Conservation (phyloP, 2,888 invertebrate species). For the Mythimna ferrago region DNA sequence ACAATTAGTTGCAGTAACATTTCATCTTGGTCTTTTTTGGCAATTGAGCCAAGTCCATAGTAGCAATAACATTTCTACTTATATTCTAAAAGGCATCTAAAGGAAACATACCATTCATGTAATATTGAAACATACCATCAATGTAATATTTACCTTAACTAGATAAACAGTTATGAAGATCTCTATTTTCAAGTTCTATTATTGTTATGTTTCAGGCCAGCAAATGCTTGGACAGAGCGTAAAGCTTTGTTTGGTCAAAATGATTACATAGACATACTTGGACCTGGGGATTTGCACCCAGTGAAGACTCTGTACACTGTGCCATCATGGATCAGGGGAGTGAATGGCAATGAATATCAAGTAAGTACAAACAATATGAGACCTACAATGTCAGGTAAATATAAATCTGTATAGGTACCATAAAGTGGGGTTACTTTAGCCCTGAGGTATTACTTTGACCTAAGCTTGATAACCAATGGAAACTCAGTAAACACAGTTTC, state of each 20-base stretch:
- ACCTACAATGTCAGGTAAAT: background rate
- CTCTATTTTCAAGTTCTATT: background rate
- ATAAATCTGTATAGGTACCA: too few species aligned
- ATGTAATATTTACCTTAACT: background rate
- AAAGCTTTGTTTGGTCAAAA: conserved; percentile 98
- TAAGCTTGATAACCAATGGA: too few species aligned
- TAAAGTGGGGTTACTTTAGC: too few species aligned
- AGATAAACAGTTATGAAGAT: background rate
- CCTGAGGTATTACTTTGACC: too few species aligned
- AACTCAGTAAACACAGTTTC: too few species aligned
- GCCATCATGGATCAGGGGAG: conserved; percentile 97
- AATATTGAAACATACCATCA: too few species aligned
- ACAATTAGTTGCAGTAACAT: background rate
- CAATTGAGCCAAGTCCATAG: background rate
- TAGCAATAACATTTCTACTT: background rate
- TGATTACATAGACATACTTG: conserved; percentile 99
- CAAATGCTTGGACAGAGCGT: conserved; percentile 94
- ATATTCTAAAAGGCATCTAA: conserved; percentile 1
- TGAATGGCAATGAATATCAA: conserved; percentile 95
- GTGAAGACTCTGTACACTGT: conserved; percentile 95
- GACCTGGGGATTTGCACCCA: conserved; percentile 95
- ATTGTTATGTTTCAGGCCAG: conserved; percentile 90
- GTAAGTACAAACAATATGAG: conserved; percentile 77
- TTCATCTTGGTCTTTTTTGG: background rate
- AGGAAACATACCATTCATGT: background rate